Evolutionary conservation across 2,888 invertebrate species (phyloP), one percentile per base, ranked within the genome.

Genomic region (Seira ritae): DNA sequence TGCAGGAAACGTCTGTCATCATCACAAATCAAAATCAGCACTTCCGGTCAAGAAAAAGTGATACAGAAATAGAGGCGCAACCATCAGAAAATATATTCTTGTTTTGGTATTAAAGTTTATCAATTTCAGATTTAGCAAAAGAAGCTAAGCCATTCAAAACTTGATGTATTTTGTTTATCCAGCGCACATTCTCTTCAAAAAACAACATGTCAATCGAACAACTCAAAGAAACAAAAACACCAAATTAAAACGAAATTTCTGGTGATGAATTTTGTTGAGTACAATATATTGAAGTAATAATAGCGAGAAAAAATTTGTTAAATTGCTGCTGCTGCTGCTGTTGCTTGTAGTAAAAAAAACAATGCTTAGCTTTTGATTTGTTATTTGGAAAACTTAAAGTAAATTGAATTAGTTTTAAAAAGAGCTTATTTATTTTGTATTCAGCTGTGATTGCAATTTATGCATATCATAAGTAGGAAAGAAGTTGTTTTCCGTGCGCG

Each of bases 141-240:
- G 55, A 80, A 80, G 80, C 80, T 65, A 80, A 80, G 80, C 80
- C 80, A 80, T 80, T 80, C 75, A 69, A 74, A 80, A 55, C 69
- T 74, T 65, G 74, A n/a, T 65, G n/a, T 71, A 22, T 20, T 71
- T 71, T 19, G 55, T 55, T 55, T 55, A 17, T 55, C 55, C n/a
- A 55, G 55, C 55, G 55, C 55, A 55, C 71, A 71, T 71, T 50
- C 71, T 71, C 55, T 19, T 69, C 55, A 55, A 55, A 55, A 55
- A 55, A 12, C 55, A 55, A 55, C 55, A 55, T 55, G 55, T 8
- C 55, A 55, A 55, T 55, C 3, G 55, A 17, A 55, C 31, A 55
- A 55, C 55, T 31, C 31, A 31, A 31, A 55, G 55, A 55, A 55
- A 55, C 55, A n/a, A 55, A 12, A 55, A 55, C 12, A 42, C 12